Evolutionary conservation across 2,113 vertebrate genomes (phyloP).

Genomic region (Pachyramphus minor): DNA sequence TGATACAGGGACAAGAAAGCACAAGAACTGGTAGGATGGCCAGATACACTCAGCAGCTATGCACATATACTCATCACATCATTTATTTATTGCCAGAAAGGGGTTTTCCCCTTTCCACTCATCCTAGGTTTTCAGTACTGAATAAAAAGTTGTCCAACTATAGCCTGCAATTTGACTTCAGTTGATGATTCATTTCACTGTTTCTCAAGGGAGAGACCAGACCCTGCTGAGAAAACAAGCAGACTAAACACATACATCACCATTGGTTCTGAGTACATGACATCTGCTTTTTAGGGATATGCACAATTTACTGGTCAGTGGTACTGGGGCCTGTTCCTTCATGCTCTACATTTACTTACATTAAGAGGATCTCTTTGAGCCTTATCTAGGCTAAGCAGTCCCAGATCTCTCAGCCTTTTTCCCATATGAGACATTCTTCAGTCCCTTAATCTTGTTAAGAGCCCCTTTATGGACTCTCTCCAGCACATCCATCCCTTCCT

Average conservation of each 20-base stretch:
- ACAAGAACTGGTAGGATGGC: not conserved
- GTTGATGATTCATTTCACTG: not conserved
- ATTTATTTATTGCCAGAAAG: not conserved
- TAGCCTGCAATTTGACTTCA: not conserved
- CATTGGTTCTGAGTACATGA: not conserved
- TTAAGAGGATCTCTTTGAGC: not conserved
- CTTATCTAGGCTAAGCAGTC: not conserved
- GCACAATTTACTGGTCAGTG: not conserved
- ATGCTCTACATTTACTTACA: not conserved
- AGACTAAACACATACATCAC: not conserved
- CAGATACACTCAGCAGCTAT: not conserved
- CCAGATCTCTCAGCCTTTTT: not conserved
- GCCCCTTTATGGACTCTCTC: not conserved
- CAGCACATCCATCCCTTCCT: fast-evolving
- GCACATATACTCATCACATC: not conserved
- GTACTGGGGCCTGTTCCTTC: not conserved
- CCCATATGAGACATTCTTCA: not conserved
- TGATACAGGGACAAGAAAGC: not conserved
- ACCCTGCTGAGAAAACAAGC: not conserved
- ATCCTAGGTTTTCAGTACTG: not conserved
- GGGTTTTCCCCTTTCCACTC: not conserved
- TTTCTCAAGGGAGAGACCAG: not conserved
- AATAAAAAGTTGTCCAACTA: not conserved
- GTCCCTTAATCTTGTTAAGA: not conserved
- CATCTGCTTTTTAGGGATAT: not conserved